phyloP scores from a whole-genome alignment of 1,140 invertebrate species.

The Maniola jurtina region DNA sequence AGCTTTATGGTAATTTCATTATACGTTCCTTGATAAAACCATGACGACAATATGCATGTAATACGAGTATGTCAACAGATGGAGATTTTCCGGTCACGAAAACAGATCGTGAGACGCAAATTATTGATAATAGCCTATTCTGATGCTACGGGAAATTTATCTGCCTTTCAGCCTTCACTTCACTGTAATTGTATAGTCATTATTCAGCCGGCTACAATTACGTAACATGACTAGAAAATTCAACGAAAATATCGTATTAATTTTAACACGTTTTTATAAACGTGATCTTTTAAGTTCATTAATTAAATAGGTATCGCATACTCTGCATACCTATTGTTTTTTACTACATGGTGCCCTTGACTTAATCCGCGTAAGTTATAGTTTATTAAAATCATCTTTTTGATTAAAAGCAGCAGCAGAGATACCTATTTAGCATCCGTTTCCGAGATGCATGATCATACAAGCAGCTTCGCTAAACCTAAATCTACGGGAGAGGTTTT shows the following conservation, averaged over 20 bases:
- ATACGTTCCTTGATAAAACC: not conserved
- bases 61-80: constrained; percentile 11
- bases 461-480: too few species aligned
- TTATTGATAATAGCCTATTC: constrained; percentile 30
- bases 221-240: constrained; percentile 11
- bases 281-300: too few species aligned
- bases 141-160: constrained; percentile 24
- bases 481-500: too few species aligned
- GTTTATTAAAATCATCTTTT: too few species aligned
- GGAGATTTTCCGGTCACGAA: constrained; percentile 37
- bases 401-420: too few species aligned
- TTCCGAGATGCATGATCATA: too few species aligned
- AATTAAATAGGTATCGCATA: too few species aligned
- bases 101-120: constrained; percentile 30
- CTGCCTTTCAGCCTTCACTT: constrained; percentile 27
- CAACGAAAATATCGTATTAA: not conserved
- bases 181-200: constrained; percentile 19
- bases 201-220: constrained; percentile 8
- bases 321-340: too few species aligned
- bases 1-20: too few species aligned
- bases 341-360: too few species aligned
- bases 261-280: not conserved
- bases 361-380: too few species aligned
- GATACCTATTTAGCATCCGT: too few species aligned
- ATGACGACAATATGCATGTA: constrained; percentile 4